Evolutionary conservation across 37 sponge, comb jelly and placozoan genomes (phyloP), one percentile per base, ranked within the genome.

Genomic region (Tethya wilhelma): DNA sequence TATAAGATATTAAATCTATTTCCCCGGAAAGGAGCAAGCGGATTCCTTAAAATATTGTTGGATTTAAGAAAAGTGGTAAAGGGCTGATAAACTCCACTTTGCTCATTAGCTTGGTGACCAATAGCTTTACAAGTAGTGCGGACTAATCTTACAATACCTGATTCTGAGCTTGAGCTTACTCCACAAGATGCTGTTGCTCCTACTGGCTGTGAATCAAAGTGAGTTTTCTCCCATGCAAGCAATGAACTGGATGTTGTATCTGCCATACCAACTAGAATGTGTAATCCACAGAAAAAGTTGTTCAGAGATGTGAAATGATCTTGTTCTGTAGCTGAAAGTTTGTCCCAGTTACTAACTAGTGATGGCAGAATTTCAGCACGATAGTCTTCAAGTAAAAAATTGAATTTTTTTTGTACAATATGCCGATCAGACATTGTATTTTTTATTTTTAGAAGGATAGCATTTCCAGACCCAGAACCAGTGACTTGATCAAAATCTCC

Each of bases 361-460:
- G 42, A 9, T 26, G 83, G 83, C 17, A 82, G 38, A 4, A 82
- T 62, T 19, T 40, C 37, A 1, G 22, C 1, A 0, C 84, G 38
- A 69, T 84, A 84, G 23, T 74, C 69, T 56, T 84, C 84, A 22
- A 84, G 69, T 1, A 84, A 39, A 17, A 0, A 1, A 46, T 84
- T 84, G 43, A 84, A 74, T 14, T 67, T 75, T 45, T 84, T 84
- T 36, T 75, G 29, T 1, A 84, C 84, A 19, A 74, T 75, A 32
- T 75, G 75, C 4, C 84, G 6, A 37, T 84, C 84, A 2, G 84
- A 75, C 84, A 84, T 84, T 19, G 84, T 84, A 40, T 75, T 84
- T 28, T 74, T 74, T 46, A 82, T 82, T 1, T 68, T 34, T 2
- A 8, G 39, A 23, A 67, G 14, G 7, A 67, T 26, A 37, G 23